These are phyloP conservation scores for Urophycis tenuis DNA, from an alignment of 2,797 vertebrate genomes.

Conservation along the genomic window DNA sequence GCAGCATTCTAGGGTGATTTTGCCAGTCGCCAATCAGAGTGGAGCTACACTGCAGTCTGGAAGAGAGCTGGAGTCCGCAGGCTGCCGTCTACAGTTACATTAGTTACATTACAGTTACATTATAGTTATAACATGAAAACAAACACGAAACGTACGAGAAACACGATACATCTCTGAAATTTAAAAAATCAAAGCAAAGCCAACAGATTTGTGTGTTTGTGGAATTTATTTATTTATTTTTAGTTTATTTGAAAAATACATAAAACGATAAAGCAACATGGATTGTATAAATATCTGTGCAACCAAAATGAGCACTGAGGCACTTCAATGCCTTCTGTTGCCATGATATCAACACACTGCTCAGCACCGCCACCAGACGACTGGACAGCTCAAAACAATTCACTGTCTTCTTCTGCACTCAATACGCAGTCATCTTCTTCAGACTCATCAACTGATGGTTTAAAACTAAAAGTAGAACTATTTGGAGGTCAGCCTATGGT, in stretches of 20 bases:
- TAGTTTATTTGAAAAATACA: constrained; percentile 69
- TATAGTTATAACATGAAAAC: too few species aligned
- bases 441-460: background rate
- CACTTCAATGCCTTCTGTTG: constrained; percentile 65
- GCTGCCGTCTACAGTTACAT: too few species aligned
- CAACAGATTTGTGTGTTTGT: background rate
- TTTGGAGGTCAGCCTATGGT: background rate
- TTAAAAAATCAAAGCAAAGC: too few species aligned
- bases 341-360: constrained; percentile 32
- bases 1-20: too few species aligned
- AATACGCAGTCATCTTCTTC: background rate
- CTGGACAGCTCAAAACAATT: constrained; percentile 9
- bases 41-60: too few species aligned
- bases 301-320: constrained; percentile 63
- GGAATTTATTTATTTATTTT: constrained; percentile 33
- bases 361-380: constrained; percentile 27
- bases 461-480: background rate
- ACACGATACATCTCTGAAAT: too few species aligned
- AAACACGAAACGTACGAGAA: too few species aligned
- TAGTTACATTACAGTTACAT: too few species aligned
- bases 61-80: too few species aligned
- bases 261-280: constrained; percentile 63
- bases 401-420: constrained; percentile 12
- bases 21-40: too few species aligned
- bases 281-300: constrained; percentile 69